These are phyloP conservation scores for Physeter macrocephalus DNA, from an alignment of 2,113 vertebrate genomes.

Conservation along the genomic window DNA sequence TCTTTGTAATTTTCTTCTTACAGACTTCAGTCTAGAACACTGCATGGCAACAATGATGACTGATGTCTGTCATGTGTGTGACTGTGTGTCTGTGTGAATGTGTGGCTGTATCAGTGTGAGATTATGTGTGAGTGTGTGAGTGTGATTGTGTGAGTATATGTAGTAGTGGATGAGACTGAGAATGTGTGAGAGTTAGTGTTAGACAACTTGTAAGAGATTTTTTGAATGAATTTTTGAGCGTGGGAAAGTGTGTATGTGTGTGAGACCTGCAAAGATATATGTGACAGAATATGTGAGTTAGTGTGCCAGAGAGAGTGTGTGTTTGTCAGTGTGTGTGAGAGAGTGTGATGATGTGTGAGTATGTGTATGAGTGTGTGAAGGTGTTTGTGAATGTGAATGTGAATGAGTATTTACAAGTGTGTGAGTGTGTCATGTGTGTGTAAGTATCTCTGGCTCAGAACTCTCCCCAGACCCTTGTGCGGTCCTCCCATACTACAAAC, in stretches of 20 bases:
- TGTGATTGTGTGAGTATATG: neutral
- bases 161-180: neutral
- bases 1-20: neutral
- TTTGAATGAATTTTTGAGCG: neutral
- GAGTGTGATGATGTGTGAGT: neutral
- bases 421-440: no score
- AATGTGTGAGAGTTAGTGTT: neutral
- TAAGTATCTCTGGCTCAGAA: neutral
- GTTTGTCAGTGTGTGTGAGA: neutral
- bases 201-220: neutral
- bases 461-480: neutral
- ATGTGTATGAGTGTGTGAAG: neutral
- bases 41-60: neutral
- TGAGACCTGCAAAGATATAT: neutral
- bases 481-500: neutral
- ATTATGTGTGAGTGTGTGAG: neutral
- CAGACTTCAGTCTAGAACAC: neutral
- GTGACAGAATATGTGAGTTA: neutral
- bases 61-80: neutral
- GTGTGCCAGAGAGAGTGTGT: neutral
- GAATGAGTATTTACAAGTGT: no score
- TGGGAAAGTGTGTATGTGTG: neutral
- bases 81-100: neutral
- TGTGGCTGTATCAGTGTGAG: neutral
- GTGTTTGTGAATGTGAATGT: no score